Evolutionary conservation across 2,888 invertebrate species (phyloP), one percentile per base, ranked within the genome.

Genomic region (Eustalomyia histrio): DNA sequence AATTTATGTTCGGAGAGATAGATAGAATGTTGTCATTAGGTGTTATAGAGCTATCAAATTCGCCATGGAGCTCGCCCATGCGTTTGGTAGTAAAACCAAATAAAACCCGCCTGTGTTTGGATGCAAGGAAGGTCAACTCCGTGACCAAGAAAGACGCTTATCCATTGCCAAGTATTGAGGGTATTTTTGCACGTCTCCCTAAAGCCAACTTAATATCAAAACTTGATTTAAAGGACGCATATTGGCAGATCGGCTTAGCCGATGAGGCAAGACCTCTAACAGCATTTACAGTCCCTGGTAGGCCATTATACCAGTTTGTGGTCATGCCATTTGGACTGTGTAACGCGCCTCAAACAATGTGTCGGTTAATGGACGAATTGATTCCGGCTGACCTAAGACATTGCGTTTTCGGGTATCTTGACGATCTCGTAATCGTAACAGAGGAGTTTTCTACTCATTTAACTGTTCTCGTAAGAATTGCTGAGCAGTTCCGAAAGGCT

Each of bases 41-140:
- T 4, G 83, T 89, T 0, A 85, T 89, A 8, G 87, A 79, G 2
- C 86, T 85, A 0, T 71, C 60, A 3, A 21, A 21, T 1, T 87
- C 88, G 17, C 76, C 85, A 0, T 88, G 87, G 87, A 84, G 85
- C 9, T 86, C 85, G 6, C 86, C 86, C 2, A 84, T 87, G 6
- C 83, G 85, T 0, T 82, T 88, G 33, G 84, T 87, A 0, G 65
- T 73, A 6, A 87, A 87, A 60, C 80, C 79, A 10, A 84, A 84
- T 0, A 84, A 82, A 10, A 83, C 83, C 5, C 65, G 87, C 0
- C 83, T 87, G 1, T 87, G 87, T 47, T 74, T 88, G 0, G 87
- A 87, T 55, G 85, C 84, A 7, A 50, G 88, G 1, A 84, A 85
- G 33, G 65, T 88, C 0, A 88, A 88, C 47, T 21, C 21, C 21